These are phyloP conservation scores for Synergus laeviventris DNA, from an alignment of 2,888 invertebrate species.

Conservation along the genomic window DNA sequence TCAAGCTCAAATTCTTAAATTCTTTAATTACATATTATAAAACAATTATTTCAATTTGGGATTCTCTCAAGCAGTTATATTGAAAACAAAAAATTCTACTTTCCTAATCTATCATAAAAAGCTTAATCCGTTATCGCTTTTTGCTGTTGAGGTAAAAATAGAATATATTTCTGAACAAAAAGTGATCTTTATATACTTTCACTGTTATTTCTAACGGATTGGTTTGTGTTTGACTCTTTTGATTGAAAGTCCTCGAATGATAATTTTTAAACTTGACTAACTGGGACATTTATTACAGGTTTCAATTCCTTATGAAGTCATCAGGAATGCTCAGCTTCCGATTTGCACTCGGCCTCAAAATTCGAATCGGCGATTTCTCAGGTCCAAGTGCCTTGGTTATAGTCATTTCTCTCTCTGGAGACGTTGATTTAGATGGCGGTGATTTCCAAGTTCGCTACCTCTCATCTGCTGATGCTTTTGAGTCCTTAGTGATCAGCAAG, in stretches of 20 bases:
- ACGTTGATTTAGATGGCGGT: constrained; percentile 69
- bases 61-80: neutral
- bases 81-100: neutral
- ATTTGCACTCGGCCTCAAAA: constrained; percentile 8
- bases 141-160: neutral
- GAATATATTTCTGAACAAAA: neutral
- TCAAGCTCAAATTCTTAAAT: neutral
- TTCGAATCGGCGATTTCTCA: constrained; percentile 53
- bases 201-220: neutral
- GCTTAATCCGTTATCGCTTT: neutral
- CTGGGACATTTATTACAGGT: neutral
- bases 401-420: constrained; percentile 59
- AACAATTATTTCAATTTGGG: neutral
- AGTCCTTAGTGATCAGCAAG: constrained; percentile 18
- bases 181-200: neutral
- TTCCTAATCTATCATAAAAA: neutral
- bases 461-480: constrained; percentile 55
- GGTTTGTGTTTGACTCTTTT: too few relatives aligned
- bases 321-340: neutral
- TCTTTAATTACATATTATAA: neutral
- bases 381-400: constrained; percentile 51
- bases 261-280: neutral
- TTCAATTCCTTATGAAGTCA: neutral
- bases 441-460: constrained; percentile 69
- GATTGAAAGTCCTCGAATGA: too few relatives aligned